phyloP scores from a whole-genome alignment of 2,113 vertebrate genomes.

The Tachuris rubrigastra region DNA sequence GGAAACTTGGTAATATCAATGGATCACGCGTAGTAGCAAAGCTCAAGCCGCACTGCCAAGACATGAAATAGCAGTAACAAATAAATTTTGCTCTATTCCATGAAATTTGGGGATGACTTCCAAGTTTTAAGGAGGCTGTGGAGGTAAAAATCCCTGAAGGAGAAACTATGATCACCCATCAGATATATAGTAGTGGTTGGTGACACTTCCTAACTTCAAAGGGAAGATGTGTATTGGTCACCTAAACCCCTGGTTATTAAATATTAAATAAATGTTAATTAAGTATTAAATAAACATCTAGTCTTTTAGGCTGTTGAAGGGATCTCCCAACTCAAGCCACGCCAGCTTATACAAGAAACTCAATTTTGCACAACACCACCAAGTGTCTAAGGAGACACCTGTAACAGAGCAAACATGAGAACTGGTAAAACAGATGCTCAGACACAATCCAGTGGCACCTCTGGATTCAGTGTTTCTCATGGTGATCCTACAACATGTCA shows the following conservation, averaged over 20 bases:
- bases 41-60: neutral
- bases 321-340: neutral
- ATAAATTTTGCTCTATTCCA: neutral
- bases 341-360: neutral
- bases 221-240: neutral
- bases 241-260: neutral
- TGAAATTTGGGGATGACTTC: neutral
- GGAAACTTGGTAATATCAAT: neutral
- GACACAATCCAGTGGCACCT: too few relatives aligned
- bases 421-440: neutral
- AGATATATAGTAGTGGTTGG: neutral
- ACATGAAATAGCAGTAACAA: neutral
- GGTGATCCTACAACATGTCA: neutral
- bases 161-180: accelerated
- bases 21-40: accelerated
- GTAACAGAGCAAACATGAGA: neutral
- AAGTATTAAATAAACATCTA: neutral
- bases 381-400: neutral
- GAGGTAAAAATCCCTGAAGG: neutral
- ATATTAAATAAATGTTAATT: too few relatives aligned
- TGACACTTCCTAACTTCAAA: neutral
- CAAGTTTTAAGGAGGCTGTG: neutral
- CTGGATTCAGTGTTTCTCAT: neutral
- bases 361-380: neutral
- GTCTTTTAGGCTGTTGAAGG: neutral